Evolutionary conservation across 2,888 invertebrate species (phyloP), one percentile per base, ranked within the genome.

Genomic region (Eupithecia centaureata): DNA sequence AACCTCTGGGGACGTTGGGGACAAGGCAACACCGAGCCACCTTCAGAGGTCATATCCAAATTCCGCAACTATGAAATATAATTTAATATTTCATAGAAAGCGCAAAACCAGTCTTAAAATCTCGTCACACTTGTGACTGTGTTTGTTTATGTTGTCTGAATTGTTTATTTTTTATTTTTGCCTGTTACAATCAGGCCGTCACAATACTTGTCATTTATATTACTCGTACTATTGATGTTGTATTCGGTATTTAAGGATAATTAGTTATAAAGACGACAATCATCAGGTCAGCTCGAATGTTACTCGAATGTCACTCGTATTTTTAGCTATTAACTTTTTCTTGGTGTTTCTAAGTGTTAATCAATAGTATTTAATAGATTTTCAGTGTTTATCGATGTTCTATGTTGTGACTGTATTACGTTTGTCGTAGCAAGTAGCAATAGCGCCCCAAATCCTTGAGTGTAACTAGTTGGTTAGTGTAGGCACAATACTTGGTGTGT

Each of bases 31-130:
- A 94, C 95, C 62, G 96, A 97, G 73, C 95, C 96, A 32, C 96
- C 96, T 35, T 95, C 95, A 76, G 97, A 97, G 85, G 96, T 97
- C 80, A 96, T 97, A 91, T 96, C 95, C 88, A 97, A 97, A 90
- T 97, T 97, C 91, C 96, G 97, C 88, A 98, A 98, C 92, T 98
- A 98, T 92, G 97, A 98, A 92, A 97, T 98, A 86, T 98, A 97
- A 96, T 33, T 68, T 64, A 58, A 69, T 65, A 67, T 63, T 77
- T 69, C 60, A 71, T 68, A 68, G 70, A 68, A 32, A 28, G n/a
- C 22, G 18, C 57, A 30, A 22, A 8, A 3, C 28, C 13, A 52
- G 1, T 25, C 25, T 52, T 52, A 15, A 5, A 54, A 52, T 68
- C 66, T 38, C 52, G 65, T 60, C 38, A 54, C 47, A n/a, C 42